Percentiles rank a stretch among this genome's conserved stretches.
Evolutionary conservation across 2,888 invertebrate species (phyloP).

Genomic region (Lordiphosa andalusiaca): DNA sequence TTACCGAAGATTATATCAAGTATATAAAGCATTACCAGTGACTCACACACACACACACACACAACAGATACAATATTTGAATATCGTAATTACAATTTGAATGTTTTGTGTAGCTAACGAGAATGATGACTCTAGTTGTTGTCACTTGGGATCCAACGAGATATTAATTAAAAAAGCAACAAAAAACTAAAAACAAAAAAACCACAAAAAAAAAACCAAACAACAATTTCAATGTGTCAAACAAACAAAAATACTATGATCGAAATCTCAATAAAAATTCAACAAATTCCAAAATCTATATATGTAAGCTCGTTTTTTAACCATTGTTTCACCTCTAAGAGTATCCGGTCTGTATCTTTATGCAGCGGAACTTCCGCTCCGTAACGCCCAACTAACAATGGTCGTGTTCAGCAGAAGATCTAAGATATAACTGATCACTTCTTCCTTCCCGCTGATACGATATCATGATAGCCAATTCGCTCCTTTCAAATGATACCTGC

Average conservation of each 20-base stretch:
- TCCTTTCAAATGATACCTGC: no score
- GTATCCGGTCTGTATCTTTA: no score
- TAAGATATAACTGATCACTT: no score
- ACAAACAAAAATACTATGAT: conserved; percentile 37
- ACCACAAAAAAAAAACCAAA: conserved; percentile 26
- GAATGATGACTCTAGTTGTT: conserved; percentile 24
- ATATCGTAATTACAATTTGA: conserved; percentile 53
- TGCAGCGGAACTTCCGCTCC: no score
- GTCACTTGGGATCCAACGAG: conserved; percentile 20
- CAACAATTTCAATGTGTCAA: conserved; percentile 70
- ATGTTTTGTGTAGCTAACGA: conserved; percentile 44
- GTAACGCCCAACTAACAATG: no score
- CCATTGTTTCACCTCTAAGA: no score
- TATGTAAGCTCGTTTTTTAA: not conserved
- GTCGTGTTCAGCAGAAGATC: no score
- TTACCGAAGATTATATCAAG: conserved; percentile 16
- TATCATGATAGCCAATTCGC: no score
- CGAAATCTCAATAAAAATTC: conserved; percentile 56
- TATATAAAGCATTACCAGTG: conserved; percentile 28
- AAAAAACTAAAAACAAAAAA: no score
- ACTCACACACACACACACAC: conserved; percentile 13
- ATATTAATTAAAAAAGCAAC: conserved; percentile 25
- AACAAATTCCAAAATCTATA: conserved; percentile 43
- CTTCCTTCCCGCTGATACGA: no score
- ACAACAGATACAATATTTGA: conserved; percentile 41